Evolutionary conservation across 2,888 invertebrate species (phyloP), one percentile per base, ranked within the genome.

Genomic region (Cataglyphis altisquamis): DNA sequence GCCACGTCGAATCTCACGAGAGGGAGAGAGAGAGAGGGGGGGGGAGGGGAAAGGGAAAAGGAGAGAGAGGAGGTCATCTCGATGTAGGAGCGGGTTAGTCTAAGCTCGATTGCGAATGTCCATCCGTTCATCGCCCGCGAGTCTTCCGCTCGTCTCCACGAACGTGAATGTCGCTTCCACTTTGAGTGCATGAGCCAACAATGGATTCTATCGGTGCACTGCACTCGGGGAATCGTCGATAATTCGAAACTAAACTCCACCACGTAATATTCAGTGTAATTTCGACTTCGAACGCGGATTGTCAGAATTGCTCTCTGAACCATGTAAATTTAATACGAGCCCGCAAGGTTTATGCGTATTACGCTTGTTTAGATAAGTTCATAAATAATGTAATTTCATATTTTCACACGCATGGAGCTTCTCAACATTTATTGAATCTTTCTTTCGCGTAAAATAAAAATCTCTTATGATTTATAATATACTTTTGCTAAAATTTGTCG

Each of bases 1-100:
- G 86, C 90, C 86, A 86, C 87, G 86, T 90, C 89, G 88, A 89
- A 89, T 81, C 88, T 88, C 84, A 39, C 80, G 74, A 78, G 39
- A 67, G 55, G 25, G 73, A n/a, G n/a, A 52, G 8, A n/a, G 18
- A 48, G 57, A 72, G 36, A 36, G 57, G 25, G 15, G 45, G 5
- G 83, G 64, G 72, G 74, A 73, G 70, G 68, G 83, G 87, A 45
- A 25, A 25, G 18, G 2, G 60, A 15, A 15, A 15, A 8, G 21
- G 39, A 72, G 45, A 15, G 29, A 6, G 82, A 67, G 72, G 74
- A 77, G 74, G 87, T 87, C 89, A 86, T 90, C 87, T 90, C 84
- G 82, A 77, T 57, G 32, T 25, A 67, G 72, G 78, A 73, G 18
- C 67, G 62, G 81, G 83, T 85, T 84, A 82, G 83, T 80, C 83